These are phyloP conservation scores for Alentia gelatinosa DNA, from an alignment of 2,888 invertebrate species.

Conservation along the genomic window DNA sequence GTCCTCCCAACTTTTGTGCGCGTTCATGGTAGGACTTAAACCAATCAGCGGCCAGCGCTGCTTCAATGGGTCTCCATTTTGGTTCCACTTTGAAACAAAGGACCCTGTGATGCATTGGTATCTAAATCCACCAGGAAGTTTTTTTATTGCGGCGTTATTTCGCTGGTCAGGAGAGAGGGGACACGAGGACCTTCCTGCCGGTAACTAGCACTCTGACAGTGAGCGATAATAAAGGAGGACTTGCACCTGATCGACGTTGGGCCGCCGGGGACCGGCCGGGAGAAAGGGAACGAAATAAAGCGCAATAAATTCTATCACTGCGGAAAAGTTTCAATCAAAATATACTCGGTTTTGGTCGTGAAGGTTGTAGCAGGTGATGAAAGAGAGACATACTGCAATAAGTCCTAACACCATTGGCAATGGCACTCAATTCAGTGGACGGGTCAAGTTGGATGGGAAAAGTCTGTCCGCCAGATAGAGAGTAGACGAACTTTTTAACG, in stretches of 20 bases:
- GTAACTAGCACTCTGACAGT: background rate
- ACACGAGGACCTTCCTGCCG: background rate
- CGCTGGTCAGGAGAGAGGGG: background rate
- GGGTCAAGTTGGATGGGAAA: no score
- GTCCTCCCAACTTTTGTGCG: background rate
- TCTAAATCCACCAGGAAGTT: background rate
- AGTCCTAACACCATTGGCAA: no score
- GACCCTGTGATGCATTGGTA: background rate
- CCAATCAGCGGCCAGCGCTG: background rate
- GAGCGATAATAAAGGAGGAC: constrained; percentile 11
- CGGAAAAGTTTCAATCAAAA: constrained; percentile 14
- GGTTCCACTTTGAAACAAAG: constrained; percentile 9
- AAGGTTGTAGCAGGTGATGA: background rate
- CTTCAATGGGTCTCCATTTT: background rate
- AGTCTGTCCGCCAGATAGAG: no score
- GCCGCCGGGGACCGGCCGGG: background rate
- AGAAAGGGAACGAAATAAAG: background rate
- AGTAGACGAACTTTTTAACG: no score
- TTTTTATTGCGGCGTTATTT: background rate
- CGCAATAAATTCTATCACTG: background rate
- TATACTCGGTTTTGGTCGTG: background rate
- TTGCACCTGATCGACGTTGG: background rate
- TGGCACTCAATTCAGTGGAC: no score
- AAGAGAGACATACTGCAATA: no score
- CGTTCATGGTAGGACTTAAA: background rate